phyloP scores from a whole-genome alignment of 1,140 invertebrate genomes.

The Tetramorium alpestre region DNA sequence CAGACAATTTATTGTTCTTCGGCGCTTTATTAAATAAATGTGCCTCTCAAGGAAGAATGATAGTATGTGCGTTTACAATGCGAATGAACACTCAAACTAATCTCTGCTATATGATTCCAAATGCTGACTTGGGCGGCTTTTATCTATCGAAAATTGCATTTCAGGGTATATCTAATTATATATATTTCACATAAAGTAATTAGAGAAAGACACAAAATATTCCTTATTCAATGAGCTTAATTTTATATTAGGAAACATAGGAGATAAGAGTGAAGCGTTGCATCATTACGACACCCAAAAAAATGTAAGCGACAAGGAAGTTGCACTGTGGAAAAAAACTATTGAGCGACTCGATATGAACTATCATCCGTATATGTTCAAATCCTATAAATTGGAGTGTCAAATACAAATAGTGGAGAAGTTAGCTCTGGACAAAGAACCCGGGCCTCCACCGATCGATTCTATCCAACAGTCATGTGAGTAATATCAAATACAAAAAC shows the following conservation, averaged over 20 bases:
- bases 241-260: constrained; percentile 25
- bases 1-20: constrained; percentile 73
- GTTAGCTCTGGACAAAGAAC: constrained; percentile 68
- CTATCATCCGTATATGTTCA: constrained; percentile 5
- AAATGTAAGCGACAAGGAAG: constrained; percentile 4
- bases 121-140: constrained; percentile 71
- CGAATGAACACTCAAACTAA: constrained; percentile 46
- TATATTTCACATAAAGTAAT: not conserved
- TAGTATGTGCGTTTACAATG: constrained; percentile 68
- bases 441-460: not conserved
- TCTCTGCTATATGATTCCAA: constrained; percentile 73
- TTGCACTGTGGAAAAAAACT: constrained; percentile 6
- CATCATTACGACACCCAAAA: not conserved
- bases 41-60: constrained; percentile 64
- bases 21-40: constrained; percentile 71
- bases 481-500: not conserved
- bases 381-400: constrained; percentile 47
- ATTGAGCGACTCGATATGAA: constrained; percentile 8
- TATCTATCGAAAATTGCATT: constrained; percentile 75
- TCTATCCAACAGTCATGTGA: constrained; percentile 54
- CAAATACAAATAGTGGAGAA: constrained; percentile 65
- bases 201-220: not conserved
- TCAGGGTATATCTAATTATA: constrained; percentile 55
- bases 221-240: not conserved
- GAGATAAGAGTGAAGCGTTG: constrained; percentile 30